Base-by-base conservation (phyloP, 2,797 vertebrate species). In the Ctenosaura bakeri region DNA sequence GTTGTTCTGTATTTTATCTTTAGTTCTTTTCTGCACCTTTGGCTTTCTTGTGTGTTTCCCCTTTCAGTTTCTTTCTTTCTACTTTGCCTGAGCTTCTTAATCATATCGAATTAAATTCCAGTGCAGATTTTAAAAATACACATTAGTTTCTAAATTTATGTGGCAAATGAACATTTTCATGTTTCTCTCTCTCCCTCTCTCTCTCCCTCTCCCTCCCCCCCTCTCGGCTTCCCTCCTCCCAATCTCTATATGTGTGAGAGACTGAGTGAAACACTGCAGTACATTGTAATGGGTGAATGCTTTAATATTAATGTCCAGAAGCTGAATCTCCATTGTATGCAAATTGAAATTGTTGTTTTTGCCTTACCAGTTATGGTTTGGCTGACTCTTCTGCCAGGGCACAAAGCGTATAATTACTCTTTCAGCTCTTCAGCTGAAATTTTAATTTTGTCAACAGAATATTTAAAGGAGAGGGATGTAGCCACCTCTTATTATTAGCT, bases 401-500 rank as follows among this genome's bases (percentile, higher is more conserved):
- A 62, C 54, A 64, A 38, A 10, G 64, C 74, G 1, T 38, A 24
- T 32, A 83, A 78, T 89, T 79, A 77, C 66, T 85, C 69, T 46
- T 46, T 46, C 42, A 46, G 42, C 4, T 46, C 42, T 56, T 83
- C 84, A 32, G 82, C 6, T 78, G 85, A 76, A 92, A 94, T 85
- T 81, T 89, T 78, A 62, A 16, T 56, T 16, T 54, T 59, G 59
- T 87, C 81, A 83, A 0, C 0, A 2, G 83, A 59, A 46, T n/a
- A 88, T 54, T 10, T 62, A 26, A 86, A 85, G 35, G 59, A 26
- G 2, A 82, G 73, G 74, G 9, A 29, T 88, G 64, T 29, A 66
- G 14, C 87, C 29, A 90, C 32, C 74, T 90, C 50, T n/a, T n/a
- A n/a, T n/a, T 9, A 26, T 76, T 86, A 82, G 62, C 74, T 92